Conservation (phyloP, 2,113 vertebrate genomes). For the Cololabis saira region DNA sequence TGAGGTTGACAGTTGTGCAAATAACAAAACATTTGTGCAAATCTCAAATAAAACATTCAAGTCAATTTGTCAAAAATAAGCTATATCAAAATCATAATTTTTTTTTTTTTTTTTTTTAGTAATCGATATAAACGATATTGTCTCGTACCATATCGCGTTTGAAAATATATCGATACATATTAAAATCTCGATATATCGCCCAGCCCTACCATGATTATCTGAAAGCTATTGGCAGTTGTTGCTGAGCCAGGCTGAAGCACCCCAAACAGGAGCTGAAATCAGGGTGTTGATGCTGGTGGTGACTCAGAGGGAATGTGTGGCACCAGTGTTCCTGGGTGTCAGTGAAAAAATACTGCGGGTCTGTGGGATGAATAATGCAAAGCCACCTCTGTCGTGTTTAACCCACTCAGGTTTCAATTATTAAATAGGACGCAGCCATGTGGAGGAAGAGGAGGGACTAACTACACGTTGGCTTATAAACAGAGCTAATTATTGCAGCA, state of each 20-base stretch:
- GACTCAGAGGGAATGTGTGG: constrained; percentile 15
- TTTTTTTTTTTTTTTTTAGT: too few relatives aligned
- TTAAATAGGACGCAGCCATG: constrained; percentile 79
- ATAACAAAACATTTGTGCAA: too few relatives aligned
- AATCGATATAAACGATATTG: too few relatives aligned
- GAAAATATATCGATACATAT: too few relatives aligned
- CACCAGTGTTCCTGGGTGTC: constrained; percentile 30
- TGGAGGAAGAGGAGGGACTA: constrained; percentile 46
- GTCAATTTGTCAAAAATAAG: too few relatives aligned
- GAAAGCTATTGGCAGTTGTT: too few relatives aligned
- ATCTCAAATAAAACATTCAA: too few relatives aligned
- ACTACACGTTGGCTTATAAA: background rate
- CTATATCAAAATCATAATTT: too few relatives aligned
- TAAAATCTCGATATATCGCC: too few relatives aligned
- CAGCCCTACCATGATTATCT: accelerated
- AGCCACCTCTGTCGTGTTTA: constrained; percentile 71
- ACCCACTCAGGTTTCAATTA: constrained; percentile 85
- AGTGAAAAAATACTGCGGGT: constrained; percentile 32
- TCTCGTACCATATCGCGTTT: too few relatives aligned
- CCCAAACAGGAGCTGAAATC: constrained; percentile 9
- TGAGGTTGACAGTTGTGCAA: too few relatives aligned
- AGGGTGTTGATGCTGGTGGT: constrained; percentile 14
- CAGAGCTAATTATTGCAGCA: background rate
- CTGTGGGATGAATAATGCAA: constrained; percentile 86
- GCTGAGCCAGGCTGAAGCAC: background rate